Evolutionary conservation across 2,888 invertebrate species (phyloP).

Genomic region (Aporophyla lueneburgensis): DNA sequence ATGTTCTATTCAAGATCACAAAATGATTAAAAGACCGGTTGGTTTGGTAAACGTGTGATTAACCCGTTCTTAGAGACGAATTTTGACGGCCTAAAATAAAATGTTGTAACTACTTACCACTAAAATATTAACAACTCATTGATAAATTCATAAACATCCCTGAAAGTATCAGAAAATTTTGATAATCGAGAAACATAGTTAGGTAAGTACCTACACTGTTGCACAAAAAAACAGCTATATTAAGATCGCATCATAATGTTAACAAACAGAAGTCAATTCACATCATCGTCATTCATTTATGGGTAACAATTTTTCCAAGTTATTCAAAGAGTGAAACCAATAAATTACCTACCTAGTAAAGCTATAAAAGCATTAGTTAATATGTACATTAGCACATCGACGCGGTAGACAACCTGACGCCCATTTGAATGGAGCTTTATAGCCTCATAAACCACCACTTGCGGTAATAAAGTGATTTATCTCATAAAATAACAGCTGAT

Average conservation of each 20-base stretch:
- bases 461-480: slow-evolving; percentile 87
- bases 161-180: not conserved
- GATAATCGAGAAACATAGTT: not conserved
- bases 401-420: slow-evolving; percentile 77
- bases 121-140: not conserved
- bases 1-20: not conserved
- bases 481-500: slow-evolving; percentile 89
- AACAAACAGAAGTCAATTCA: not conserved
- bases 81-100: not conserved
- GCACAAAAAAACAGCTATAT: not conserved
- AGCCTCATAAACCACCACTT: slow-evolving; percentile 83
- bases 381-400: slow-evolving; percentile 74
- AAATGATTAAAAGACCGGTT: not conserved
- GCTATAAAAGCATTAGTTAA: slow-evolving; percentile 68
- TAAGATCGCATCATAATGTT: slow-evolving; percentile 11
- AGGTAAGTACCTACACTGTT: not conserved
- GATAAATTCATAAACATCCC: not conserved
- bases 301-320: slow-evolving; percentile 36
- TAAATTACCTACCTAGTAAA: slow-evolving; percentile 62
- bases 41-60: not conserved
- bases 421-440: slow-evolving; percentile 82
- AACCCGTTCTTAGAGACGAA: no score
- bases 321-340: slow-evolving; percentile 59
- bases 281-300: slow-evolving; percentile 17
- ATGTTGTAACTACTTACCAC: not conserved